Evolutionary conservation across 2,888 invertebrate genomes (phyloP), one percentile per base, ranked within the genome.

Genomic region (Sisyra terminalis): DNA sequence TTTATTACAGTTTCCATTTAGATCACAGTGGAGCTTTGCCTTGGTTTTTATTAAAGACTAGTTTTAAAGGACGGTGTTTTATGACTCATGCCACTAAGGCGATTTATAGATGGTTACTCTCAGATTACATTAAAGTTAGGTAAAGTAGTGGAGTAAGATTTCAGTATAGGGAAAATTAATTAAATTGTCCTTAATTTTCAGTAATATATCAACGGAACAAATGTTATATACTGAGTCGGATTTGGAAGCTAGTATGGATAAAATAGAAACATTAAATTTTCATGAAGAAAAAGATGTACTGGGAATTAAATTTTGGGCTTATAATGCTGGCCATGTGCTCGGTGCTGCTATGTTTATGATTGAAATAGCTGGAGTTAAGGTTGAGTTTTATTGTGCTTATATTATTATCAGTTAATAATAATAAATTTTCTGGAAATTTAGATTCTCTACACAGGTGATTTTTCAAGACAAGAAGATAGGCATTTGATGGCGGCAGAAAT

Each of bases 281-380:
- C 96, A 94, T 46, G 94, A 94, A 59, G 97, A 98, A 61, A 92
- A 92, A 53, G 97, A 97, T 55, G 87, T 98, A 1, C 81, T 89
- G 54, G 98, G 96, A 0, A 80, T 98, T 0, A 78, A 89, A 54
- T 98, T 99, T 66, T 97, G 97, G 88, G 94, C 96, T 0, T 99
- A 98, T 62, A 92, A 93, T 59, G 98, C 98, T 0, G 98, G 98
- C 0, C 98, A 98, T 63, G 98, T 98, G 3, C 68, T 99, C 0
- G 98, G 98, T 0, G 98, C 98, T 0, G 97, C 97, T 43, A 99
- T 99, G 97, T 99, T 99, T 60, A 96, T 98, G 94, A 89, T 99
- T 45, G 97, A 98, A 70, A 98, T 99, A 40, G 98, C 97, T 24
- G 98, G 97, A 10, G 94, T 97, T 2, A 93, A 90, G 69, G 75